phyloP scores from a whole-genome alignment of 2,888 invertebrate species.

The Ethmia dodecea region DNA sequence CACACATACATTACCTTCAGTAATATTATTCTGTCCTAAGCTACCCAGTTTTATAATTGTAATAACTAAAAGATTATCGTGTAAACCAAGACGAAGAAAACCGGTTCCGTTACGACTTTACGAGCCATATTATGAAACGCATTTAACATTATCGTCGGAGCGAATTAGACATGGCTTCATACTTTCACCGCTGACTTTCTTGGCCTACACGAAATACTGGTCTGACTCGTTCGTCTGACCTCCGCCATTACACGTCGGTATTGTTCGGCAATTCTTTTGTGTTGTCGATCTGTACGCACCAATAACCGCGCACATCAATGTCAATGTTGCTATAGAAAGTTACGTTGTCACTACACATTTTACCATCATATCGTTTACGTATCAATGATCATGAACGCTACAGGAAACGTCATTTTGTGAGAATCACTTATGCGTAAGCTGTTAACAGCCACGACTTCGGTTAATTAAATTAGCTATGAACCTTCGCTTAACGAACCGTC shows the following conservation, averaged over 20 bases:
- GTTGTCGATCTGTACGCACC: conserved; percentile 35
- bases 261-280: conserved; percentile 50
- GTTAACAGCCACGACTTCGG: conserved; percentile 16
- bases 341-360: conserved; percentile 17
- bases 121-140: conserved; percentile 54
- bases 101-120: conserved; percentile 55
- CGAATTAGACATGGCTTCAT: conserved; percentile 53
- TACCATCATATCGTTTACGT: conserved; percentile 7
- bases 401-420: no score
- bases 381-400: no score
- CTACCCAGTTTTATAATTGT: conserved; percentile 37
- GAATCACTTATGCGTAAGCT: no score
- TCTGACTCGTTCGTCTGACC: conserved; percentile 52
- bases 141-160: conserved; percentile 54
- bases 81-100: conserved; percentile 34
- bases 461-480: conserved; percentile 17
- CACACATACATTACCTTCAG: conserved; percentile 37
- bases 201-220: conserved; percentile 48
- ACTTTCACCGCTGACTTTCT: conserved; percentile 71
- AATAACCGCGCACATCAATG: conserved; percentile 38
- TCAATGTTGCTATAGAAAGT: conserved; percentile 38
- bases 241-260: conserved; percentile 37
- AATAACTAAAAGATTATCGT: conserved; percentile 36
- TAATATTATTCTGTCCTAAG: conserved; percentile 39
- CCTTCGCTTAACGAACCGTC: conserved; percentile 9